Evolutionary conservation across 2,888 invertebrate genomes (phyloP).

Genomic region (Amorpha juglandis): DNA sequence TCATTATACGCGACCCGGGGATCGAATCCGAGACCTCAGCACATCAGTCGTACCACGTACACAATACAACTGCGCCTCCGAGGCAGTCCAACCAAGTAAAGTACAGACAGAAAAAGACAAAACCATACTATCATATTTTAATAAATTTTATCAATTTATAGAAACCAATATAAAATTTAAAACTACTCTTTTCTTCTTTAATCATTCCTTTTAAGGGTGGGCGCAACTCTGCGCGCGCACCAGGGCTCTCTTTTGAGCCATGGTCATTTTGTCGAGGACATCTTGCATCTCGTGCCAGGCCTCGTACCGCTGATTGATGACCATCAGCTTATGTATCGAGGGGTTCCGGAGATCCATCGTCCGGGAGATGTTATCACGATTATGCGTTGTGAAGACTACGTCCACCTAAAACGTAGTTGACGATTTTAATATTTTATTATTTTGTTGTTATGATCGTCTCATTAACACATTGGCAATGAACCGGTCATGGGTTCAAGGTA

Average conservation of each 20-base stretch:
- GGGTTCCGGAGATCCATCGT: constrained; percentile 74
- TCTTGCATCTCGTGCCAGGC: constrained; percentile 69
- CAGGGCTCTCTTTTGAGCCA: constrained; percentile 58
- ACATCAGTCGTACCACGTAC: too few relatives aligned
- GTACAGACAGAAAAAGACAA: too few relatives aligned
- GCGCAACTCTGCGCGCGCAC: constrained; percentile 54
- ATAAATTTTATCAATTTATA: not conserved
- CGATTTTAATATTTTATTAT: not conserved
- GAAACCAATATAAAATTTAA: not conserved
- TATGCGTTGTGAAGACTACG: constrained; percentile 56
- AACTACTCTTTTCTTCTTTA: not conserved
- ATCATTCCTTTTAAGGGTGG: constrained; percentile 30
- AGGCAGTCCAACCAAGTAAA: too few relatives aligned
- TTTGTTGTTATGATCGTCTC: too few relatives aligned
- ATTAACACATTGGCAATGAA: too few relatives aligned
- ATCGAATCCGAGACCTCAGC: too few relatives aligned
- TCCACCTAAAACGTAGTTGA: constrained; percentile 56
- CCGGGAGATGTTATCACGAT: constrained; percentile 59
- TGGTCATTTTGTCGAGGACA: constrained; percentile 66
- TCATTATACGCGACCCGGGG: too few relatives aligned
- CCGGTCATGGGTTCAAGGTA: too few relatives aligned
- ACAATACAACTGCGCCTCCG: too few relatives aligned
- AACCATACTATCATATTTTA: not conserved
- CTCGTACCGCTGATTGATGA: constrained; percentile 68
- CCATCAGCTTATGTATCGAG: constrained; percentile 59